Evolutionary conservation across 2,113 vertebrate species (phyloP).

Genomic region (Ctenodactylus gundi): DNA sequence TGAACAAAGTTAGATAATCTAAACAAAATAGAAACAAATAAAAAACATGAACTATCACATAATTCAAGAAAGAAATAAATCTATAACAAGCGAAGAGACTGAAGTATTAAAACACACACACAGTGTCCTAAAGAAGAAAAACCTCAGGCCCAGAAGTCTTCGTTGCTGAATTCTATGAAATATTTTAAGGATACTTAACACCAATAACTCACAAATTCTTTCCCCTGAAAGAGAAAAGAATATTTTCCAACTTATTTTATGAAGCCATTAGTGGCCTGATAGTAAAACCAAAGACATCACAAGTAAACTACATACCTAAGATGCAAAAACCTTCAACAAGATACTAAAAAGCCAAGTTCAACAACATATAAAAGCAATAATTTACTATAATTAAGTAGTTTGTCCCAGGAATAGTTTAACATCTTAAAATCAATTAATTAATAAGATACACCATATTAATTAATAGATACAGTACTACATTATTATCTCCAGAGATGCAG

Average conservation of each 20-base stretch:
- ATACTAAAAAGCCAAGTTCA: slow-evolving; percentile 31
- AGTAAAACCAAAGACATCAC: background rate
- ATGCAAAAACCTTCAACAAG: slow-evolving; percentile 10
- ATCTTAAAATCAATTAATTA: background rate
- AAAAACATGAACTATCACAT: no score
- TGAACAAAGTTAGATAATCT: background rate
- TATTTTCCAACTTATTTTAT: background rate
- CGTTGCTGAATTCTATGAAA: background rate
- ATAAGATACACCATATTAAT: background rate
- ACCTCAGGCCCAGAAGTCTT: background rate
- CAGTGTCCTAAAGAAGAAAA: background rate
- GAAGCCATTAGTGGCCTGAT: background rate
- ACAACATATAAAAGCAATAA: background rate
- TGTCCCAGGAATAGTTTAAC: background rate
- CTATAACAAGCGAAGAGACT: background rate
- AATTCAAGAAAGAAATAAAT: background rate
- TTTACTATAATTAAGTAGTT: background rate
- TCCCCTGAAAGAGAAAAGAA: background rate
- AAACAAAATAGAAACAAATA: background rate
- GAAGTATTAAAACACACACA: background rate
- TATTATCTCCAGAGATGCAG: background rate
- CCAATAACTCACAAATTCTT: background rate
- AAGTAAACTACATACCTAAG: background rate
- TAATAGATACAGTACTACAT: background rate
- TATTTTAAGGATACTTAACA: slow-evolving; percentile 19